Base-by-base conservation (phyloP, 2,888 invertebrate genomes). In the Drosophila gaucha region DNA sequence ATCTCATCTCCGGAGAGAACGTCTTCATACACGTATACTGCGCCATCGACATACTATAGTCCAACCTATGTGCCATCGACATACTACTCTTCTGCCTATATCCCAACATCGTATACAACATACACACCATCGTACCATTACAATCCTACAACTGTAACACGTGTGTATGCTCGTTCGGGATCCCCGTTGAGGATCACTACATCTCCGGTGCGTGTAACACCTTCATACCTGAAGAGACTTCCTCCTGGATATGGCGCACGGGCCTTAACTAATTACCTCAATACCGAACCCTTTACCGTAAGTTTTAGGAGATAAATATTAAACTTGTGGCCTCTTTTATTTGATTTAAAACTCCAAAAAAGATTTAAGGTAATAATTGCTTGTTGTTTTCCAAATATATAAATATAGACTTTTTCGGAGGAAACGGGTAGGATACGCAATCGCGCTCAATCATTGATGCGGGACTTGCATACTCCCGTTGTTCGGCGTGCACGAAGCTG, bases 401-500 rank as follows among this genome's bases (percentile, higher is more conserved):
- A 38, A 31, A 51, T 35, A 16, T 93, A 97, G 97, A 94, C 94
- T 80, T 97, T 97, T 92, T 95, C 96, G 91, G 96, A 96, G 91
- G 96, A 97, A 92, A 95, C 95, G 74, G 94, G 95, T 89, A 94
- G 95, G 85, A 97, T 97, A 90, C 95, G 96, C 79, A 95, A 96
- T 51, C 95, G 95, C 88, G 95, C 96, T 46, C 94, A 95, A 80
- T 93, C 95, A 57, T 93, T 97, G 55, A 93, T 97, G 78, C 94
- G 94, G 82, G 94, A 95, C 80, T 94, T 96, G 77, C 95, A 96
- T 89, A 94, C 95, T 39, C 95, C 95, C 67, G 94, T 96, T 60
- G 95, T 95, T 55, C 94, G 96, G 54, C 94, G 96, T 77, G 94
- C 95, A 44, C 93, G 93, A 76, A 93, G 94, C 60, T 90, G 94